Evolutionary conservation across 2,797 vertebrate genomes (phyloP).

Genomic region (Psittacula derbiana): DNA sequence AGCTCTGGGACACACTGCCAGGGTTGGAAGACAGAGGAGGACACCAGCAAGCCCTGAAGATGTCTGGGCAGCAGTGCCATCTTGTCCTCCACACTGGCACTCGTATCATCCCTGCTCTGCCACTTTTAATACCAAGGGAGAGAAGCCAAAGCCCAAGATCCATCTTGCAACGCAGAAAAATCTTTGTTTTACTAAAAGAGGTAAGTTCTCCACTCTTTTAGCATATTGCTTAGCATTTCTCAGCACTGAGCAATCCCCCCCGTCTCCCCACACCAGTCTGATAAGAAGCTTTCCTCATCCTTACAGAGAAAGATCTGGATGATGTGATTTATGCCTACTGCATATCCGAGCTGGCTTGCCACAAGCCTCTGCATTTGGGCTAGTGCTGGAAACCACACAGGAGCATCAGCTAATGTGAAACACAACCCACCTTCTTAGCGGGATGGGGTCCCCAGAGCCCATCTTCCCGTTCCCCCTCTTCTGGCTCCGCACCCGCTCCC

Average conservation of each 20-base stretch:
- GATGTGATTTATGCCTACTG: background rate
- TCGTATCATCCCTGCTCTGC: background rate
- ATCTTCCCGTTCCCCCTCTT: background rate
- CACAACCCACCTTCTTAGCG: background rate
- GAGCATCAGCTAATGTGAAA: conserved; percentile 50
- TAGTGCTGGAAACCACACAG: conserved; percentile 31
- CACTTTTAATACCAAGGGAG: background rate
- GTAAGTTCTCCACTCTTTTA: background rate
- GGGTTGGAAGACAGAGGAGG: background rate
- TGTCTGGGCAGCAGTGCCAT: background rate
- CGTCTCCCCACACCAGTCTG: background rate
- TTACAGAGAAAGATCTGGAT: background rate
- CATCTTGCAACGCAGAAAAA: background rate
- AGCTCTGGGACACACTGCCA: background rate
- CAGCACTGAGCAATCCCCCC: background rate
- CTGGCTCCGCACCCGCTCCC: background rate
- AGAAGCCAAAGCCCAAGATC: background rate
- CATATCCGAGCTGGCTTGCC: background rate
- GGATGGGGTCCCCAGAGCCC: conserved; percentile 9
- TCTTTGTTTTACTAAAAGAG: background rate
- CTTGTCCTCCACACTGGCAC: background rate
- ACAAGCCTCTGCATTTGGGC: conserved; percentile 14
- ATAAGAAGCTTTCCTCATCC: background rate
- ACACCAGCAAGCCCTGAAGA: background rate
- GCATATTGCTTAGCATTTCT: background rate